phyloP scores from a whole-genome alignment of 2,797 vertebrate species.

The Dromococcyx pavoninus region DNA sequence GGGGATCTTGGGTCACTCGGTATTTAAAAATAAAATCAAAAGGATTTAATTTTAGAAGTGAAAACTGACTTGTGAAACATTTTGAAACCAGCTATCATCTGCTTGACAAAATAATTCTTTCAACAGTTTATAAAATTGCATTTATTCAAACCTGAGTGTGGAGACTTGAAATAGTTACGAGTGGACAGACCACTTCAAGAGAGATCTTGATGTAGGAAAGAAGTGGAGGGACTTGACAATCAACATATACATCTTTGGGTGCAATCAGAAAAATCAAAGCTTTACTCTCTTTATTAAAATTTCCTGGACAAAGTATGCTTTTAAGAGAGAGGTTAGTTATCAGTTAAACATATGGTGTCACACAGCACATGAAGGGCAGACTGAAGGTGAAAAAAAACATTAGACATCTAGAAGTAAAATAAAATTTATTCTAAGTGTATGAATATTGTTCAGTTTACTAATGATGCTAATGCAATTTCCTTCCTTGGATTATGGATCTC shows the following conservation, averaged over 20 bases:
- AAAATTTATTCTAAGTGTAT: neutral
- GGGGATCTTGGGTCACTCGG: neutral
- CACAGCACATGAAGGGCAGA: neutral
- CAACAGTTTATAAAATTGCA: neutral
- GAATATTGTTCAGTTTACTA: neutral
- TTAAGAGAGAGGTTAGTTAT: neutral
- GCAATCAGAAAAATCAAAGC: neutral
- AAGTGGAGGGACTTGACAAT: neutral
- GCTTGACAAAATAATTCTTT: constrained; percentile 6
- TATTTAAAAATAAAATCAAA: neutral
- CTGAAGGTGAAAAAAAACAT: neutral
- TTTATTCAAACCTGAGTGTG: neutral
- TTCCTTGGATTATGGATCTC: neutral
- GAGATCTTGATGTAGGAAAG: neutral
- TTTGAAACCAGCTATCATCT: neutral
- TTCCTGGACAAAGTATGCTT: neutral
- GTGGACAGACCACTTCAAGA: neutral
- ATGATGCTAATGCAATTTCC: neutral
- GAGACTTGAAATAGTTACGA: neutral
- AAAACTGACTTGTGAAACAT: neutral
- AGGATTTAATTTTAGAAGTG: neutral
- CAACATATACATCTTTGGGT: neutral
- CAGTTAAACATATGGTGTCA: neutral
- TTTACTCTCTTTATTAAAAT: neutral
- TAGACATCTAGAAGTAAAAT: neutral